Conservation (phyloP, 2,113 vertebrate genomes). For the Galeopterus variegatus region DNA sequence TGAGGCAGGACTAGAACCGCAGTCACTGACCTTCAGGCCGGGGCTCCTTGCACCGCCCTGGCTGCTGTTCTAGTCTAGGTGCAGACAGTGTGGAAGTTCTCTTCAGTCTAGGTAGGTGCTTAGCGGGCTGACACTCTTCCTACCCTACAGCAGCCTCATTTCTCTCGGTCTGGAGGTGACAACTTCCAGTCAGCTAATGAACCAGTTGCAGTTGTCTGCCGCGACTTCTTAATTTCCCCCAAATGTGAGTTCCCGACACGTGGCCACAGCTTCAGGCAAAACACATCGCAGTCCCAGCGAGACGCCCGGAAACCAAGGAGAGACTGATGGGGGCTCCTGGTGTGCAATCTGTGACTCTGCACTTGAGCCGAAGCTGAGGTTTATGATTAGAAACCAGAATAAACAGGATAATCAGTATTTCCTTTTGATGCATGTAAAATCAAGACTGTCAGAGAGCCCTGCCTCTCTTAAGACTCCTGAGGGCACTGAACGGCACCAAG, state of each 20-base stretch:
- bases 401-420: slow-evolving; percentile 35
- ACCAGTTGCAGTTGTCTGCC: slow-evolving; percentile 63
- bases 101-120: no score
- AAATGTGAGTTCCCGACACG: slow-evolving; percentile 63
- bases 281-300: slow-evolving; percentile 65
- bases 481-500: neutral
- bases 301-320: slow-evolving; percentile 39
- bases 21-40: neutral
- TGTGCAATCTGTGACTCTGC: slow-evolving; percentile 70
- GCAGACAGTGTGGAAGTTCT: neutral
- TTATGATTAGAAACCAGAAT: slow-evolving; percentile 74
- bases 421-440: neutral
- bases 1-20: neutral
- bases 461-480: neutral
- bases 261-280: slow-evolving; percentile 71
- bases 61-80: neutral
- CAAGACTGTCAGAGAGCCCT: neutral
- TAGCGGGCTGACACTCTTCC: neutral
- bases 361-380: slow-evolving; percentile 60
- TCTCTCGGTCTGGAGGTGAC: slow-evolving; percentile 42
- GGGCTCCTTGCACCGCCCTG: neutral
- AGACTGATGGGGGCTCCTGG: slow-evolving; percentile 59
- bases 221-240: slow-evolving; percentile 73
- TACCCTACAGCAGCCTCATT: slow-evolving; percentile 15
- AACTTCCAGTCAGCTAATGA: slow-evolving; percentile 73